phyloP scores from a whole-genome alignment of 2,888 invertebrate species.

The Hydropsyche betteni region DNA sequence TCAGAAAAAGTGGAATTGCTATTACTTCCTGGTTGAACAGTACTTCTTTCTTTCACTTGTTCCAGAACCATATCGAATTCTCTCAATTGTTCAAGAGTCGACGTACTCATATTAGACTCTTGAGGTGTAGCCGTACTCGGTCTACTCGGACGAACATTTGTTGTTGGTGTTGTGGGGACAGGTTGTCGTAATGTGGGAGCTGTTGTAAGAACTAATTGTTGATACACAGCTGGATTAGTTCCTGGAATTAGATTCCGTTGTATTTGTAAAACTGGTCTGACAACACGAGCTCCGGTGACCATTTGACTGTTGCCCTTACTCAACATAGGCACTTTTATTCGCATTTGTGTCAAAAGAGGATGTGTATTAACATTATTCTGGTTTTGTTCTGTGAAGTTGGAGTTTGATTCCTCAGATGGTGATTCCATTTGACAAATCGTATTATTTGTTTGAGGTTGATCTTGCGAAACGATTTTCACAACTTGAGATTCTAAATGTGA shows the following conservation, averaged over 20 bases:
- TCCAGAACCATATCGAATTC: constrained; percentile 85
- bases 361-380: constrained; percentile 56
- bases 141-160: constrained; percentile 53
- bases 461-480: constrained; percentile 64
- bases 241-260: constrained; percentile 70
- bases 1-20: constrained; percentile 54
- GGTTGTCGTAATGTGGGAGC: constrained; percentile 63
- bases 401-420: constrained; percentile 58
- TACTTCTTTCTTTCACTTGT: constrained; percentile 81
- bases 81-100: constrained; percentile 78
- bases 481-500: constrained; percentile 60
- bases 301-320: constrained; percentile 66
- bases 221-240: constrained; percentile 65
- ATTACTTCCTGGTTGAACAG: constrained; percentile 64
- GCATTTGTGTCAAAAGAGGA: constrained; percentile 65
- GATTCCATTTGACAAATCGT: constrained; percentile 55
- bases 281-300: constrained; percentile 67
- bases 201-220: constrained; percentile 64
- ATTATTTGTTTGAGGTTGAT: constrained; percentile 51
- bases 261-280: constrained; percentile 67
- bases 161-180: constrained; percentile 55
- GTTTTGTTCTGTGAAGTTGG: constrained; percentile 55
- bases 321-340: constrained; percentile 65
- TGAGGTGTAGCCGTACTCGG: constrained; percentile 52
- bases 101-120: constrained; percentile 75